These are phyloP conservation scores for Bubo scandiacus DNA, from an alignment of 2,113 vertebrate genomes.

Conservation along the genomic window DNA sequence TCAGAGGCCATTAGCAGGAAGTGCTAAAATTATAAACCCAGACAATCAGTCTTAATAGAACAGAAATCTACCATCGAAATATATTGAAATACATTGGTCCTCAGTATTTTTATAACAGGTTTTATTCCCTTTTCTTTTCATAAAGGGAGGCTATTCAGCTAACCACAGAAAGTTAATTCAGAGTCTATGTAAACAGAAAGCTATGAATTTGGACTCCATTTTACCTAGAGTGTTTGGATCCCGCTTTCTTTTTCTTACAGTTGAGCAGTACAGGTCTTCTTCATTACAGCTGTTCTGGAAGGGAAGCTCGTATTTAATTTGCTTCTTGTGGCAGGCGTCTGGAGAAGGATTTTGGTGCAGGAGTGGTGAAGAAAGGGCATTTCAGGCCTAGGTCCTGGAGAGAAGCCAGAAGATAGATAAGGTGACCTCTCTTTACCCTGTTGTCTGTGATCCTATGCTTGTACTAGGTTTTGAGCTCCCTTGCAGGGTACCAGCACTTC, in stretches of 20 bases:
- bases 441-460: background rate
- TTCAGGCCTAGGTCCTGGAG: background rate
- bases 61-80: background rate
- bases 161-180: background rate
- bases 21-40: background rate
- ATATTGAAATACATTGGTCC: background rate
- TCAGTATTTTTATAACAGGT: background rate
- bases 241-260: background rate
- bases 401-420: background rate
- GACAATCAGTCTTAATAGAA: background rate
- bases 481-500: background rate
- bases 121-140: background rate
- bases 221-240: background rate
- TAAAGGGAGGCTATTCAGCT: background rate
- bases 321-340: background rate
- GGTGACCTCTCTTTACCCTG: background rate
- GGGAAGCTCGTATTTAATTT: background rate
- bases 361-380: background rate
- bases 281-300: background rate
- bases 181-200: background rate
- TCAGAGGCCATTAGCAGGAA: background rate
- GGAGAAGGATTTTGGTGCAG: background rate
- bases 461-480: background rate
- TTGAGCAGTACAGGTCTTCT: background rate
- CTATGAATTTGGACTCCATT: background rate